A percentile compares a stretch with the other conserved stretches of the same genome.
These are phyloP conservation scores for Glaucomys volans DNA, from an alignment of 2,113 vertebrate species.

Conservation along the genomic window DNA sequence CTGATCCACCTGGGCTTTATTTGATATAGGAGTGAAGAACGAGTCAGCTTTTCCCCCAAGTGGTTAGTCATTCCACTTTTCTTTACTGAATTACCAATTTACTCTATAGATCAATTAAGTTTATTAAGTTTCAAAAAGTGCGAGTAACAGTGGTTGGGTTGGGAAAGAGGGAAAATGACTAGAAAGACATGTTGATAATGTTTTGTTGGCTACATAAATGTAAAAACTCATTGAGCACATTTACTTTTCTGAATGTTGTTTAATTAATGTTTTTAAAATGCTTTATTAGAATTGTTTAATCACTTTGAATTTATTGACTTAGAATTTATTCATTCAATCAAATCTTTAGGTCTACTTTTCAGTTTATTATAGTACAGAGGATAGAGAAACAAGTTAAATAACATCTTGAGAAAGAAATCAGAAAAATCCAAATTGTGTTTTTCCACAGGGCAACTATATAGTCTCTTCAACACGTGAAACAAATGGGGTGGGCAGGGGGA, in stretches of 20 bases:
- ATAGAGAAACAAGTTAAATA: slow-evolving; percentile 20
- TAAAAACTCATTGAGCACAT: background rate
- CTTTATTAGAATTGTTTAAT: background rate
- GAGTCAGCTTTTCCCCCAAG: background rate
- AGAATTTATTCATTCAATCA: background rate
- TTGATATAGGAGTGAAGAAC: background rate
- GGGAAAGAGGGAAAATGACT: background rate
- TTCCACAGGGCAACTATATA: background rate
- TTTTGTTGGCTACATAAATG: background rate
- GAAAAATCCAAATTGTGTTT: background rate
- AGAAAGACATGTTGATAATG: background rate
- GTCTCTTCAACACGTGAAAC: background rate
- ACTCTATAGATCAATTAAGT: background rate
- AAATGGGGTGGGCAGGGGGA: background rate
- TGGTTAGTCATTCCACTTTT: background rate
- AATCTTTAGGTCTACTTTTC: background rate
- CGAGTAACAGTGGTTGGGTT: background rate
- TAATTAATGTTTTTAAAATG: background rate
- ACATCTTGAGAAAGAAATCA: background rate
- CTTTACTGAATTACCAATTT: background rate
- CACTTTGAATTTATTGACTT: slow-evolving; percentile 5
- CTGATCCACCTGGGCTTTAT: background rate
- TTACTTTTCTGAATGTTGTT: background rate
- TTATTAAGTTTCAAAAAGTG: background rate
- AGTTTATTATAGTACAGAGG: background rate